phyloP scores from a whole-genome alignment of 2,797 vertebrate genomes.

The Gallinago solitaria region DNA sequence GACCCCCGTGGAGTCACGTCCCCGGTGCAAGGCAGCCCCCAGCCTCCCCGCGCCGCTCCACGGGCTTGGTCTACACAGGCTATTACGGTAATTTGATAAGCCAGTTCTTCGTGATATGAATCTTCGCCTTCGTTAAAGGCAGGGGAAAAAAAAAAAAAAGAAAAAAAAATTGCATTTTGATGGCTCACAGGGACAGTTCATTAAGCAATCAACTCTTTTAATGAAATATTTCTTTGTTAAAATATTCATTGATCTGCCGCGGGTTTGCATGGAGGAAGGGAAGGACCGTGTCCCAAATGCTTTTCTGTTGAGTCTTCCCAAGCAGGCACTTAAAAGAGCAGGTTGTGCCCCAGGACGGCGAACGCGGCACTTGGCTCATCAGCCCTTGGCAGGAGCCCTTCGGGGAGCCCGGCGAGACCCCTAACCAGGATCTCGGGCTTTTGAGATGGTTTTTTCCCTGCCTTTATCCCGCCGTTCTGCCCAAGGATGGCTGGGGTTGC shows the following conservation, averaged over 20 bases:
- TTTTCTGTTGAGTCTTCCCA: slow-evolving; percentile 27
- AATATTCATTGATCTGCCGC: slow-evolving; percentile 78
- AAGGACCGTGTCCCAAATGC: slow-evolving; percentile 45
- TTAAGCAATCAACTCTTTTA: slow-evolving; percentile 82
- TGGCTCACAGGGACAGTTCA: slow-evolving; percentile 80
- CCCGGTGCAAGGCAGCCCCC: not conserved
- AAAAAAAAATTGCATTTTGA: slow-evolving; percentile 65
- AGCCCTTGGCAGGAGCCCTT: slow-evolving; percentile 1
- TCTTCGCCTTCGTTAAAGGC: slow-evolving; percentile 69
- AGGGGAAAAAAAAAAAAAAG: not conserved
- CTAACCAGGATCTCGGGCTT: not conserved
- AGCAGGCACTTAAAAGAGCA: not conserved
- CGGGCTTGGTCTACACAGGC: slow-evolving; percentile 67
- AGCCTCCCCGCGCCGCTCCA: not conserved
- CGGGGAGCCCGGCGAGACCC: not conserved
- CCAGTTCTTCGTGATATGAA: slow-evolving; percentile 67
- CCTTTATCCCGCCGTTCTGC: accelerated
- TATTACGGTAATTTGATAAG: slow-evolving; percentile 80
- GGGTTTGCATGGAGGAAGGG: slow-evolving; percentile 27
- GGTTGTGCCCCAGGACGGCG: slow-evolving; percentile 32
- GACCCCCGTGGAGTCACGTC: accelerated
- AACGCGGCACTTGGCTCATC: not conserved
- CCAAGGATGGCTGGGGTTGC: not conserved
- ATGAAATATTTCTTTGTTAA: slow-evolving; percentile 85
- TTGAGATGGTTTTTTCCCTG: accelerated